Percentiles rank a stretch among this genome's conserved stretches.
These are phyloP conservation scores for Gadus macrocephalus DNA, from an alignment of 2,113 vertebrate species.

Conservation along the genomic window DNA sequence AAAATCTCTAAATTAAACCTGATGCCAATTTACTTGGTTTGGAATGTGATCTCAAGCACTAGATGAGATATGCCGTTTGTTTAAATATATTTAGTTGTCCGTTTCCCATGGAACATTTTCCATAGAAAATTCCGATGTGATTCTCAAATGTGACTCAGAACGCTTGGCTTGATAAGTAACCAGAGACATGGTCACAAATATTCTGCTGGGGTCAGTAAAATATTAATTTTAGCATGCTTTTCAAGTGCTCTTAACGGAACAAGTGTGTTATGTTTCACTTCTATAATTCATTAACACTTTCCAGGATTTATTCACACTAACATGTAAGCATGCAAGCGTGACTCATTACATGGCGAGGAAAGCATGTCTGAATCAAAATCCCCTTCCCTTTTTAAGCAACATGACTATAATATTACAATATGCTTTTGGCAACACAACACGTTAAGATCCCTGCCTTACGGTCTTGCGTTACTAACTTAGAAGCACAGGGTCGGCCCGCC, in stretches of 20 bases:
- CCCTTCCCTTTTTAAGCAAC: not conserved
- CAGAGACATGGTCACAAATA: not conserved
- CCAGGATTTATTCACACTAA: not conserved
- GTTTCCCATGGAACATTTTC: not conserved
- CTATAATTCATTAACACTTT: not conserved
- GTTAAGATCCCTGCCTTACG: too few relatives aligned
- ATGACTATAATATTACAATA: not conserved
- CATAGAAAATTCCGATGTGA: not conserved
- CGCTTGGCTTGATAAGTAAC: slow-evolving; percentile 11
- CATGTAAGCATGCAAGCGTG: not conserved
- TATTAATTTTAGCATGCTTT: slow-evolving; percentile 7
- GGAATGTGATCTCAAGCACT: not conserved
- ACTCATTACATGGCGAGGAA: not conserved
- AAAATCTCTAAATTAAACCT: not conserved
- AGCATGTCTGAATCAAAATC: not conserved
- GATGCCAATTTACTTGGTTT: too few relatives aligned
- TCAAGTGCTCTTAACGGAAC: not conserved
- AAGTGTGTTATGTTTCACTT: not conserved
- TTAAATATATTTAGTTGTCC: not conserved
- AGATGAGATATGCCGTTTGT: not conserved
- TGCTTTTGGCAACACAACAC: too few relatives aligned
- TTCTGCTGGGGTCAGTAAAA: slow-evolving; percentile 5
- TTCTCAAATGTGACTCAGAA: not conserved
- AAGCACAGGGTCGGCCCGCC: too few relatives aligned
- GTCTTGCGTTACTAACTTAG: too few relatives aligned